Evolutionary conservation across 2,888 invertebrate genomes (phyloP), one percentile per base, ranked within the genome.

Genomic region (Cryptophagus acutangulus): DNA sequence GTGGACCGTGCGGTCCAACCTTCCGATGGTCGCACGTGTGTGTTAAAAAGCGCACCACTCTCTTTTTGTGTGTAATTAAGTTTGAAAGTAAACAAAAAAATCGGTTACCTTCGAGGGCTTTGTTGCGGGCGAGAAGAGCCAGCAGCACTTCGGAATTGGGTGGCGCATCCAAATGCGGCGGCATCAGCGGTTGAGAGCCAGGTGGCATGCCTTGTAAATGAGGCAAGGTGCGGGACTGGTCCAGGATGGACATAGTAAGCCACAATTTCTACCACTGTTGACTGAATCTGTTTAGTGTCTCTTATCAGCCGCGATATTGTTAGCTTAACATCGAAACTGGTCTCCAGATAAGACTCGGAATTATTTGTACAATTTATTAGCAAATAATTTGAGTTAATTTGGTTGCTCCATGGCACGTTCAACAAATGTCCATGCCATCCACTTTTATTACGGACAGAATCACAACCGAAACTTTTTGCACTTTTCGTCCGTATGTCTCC

Each of bases 91-190:
- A n/a, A n/a, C n/a, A n/a, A n/a, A n/a, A n/a, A n/a, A n/a, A n/a
- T 29, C 9, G 58, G 77, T 74, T 75, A 91, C 91, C 90, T 87
- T 90, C 90, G 33, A 91, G 76, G 45, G 86, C 83, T 71, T 90
- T 89, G 71, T 91, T 91, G 65, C 89, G 79, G 25, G 89, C 86
- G 45, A 91, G 75, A 40, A 91, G 74, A 8, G 90, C 89, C 33
- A 90, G 74, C 38, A 91, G 76, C 52, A 91, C 86, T 64, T 91
- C 90, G 14, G 89, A 87, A 66, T 85, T 87, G 45, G 87, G 87
- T 59, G 81, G 73, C 54, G 76, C 72, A 50, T 70, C 71, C 51
- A 67, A 57, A 46, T 67, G 67, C 31, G 72, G 66, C n/a, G 72
- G 69, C 54, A 72, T 58, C 45, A 69, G 61, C 9, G 67, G 57